Evolutionary conservation across 2,113 vertebrate species (phyloP).

Genomic region (Nymphicus hollandicus): DNA sequence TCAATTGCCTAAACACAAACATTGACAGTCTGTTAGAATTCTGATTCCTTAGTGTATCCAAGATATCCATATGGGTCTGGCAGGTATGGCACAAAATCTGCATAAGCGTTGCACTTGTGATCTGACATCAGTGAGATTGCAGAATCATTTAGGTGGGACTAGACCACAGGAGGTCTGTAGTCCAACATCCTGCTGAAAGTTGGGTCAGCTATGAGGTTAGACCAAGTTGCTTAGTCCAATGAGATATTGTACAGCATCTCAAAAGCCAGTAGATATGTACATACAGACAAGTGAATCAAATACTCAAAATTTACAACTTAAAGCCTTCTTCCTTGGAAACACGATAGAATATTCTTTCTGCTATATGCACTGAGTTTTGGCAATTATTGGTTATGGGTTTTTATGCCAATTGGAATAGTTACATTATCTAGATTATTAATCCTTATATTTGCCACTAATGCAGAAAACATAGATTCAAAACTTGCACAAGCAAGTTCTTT

Average conservation of each 20-base stretch:
- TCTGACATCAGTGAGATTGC: not conserved
- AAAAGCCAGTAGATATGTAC: not conserved
- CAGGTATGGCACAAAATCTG: not conserved
- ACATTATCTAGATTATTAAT: not conserved
- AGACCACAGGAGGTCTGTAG: not conserved
- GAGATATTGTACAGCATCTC: not conserved
- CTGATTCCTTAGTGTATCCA: not conserved
- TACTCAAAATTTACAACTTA: not conserved
- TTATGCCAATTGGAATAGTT: not conserved
- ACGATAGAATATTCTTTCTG: not conserved
- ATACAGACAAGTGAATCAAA: not conserved
- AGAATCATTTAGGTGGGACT: not conserved
- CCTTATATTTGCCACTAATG: not conserved
- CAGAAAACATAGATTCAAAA: not conserved
- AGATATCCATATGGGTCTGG: not conserved
- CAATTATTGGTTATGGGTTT: not conserved
- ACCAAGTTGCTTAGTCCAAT: rapidly evolving
- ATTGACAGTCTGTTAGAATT: not conserved
- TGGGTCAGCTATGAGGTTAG: not conserved
- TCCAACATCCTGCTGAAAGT: not conserved
- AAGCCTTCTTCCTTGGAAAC: not conserved
- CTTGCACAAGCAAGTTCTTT: not conserved
- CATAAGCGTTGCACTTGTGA: rapidly evolving
- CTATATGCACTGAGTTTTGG: not conserved
- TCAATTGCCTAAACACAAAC: not conserved